These are phyloP conservation scores for Eulimnadia texana DNA, from an alignment of 1,140 invertebrate genomes.

Conservation along the genomic window DNA sequence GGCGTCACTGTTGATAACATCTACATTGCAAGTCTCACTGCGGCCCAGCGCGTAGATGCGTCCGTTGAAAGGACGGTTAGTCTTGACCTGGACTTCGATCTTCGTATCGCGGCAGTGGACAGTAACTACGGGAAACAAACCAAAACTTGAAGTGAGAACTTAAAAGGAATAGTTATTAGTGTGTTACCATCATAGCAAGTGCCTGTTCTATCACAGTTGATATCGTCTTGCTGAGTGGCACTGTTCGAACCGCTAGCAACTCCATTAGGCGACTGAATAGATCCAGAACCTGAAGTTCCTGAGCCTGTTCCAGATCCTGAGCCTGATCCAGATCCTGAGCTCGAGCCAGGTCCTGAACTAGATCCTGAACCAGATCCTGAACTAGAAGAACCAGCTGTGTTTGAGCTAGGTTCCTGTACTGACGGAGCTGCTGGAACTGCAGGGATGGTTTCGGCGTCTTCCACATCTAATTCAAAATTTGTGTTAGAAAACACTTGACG, in stretches of 20 bases:
- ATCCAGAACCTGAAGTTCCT: constrained; percentile 1
- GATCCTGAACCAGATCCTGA: not conserved
- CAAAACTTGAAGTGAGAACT: not conserved
- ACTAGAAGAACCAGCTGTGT: not conserved
- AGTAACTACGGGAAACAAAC: constrained; percentile 44
- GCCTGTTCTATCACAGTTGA: constrained; percentile 84
- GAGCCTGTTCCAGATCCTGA: constrained; percentile 10
- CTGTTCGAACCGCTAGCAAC: not conserved
- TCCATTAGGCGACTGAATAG: not conserved
- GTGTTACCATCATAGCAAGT: constrained; percentile 83
- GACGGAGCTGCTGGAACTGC: too few species aligned
- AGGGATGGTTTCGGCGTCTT: too few species aligned
- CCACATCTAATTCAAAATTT: too few species aligned
- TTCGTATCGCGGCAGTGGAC: constrained; percentile 88
- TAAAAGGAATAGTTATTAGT: not conserved
- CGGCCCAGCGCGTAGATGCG: constrained; percentile 82
- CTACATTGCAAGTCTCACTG: constrained; percentile 87
- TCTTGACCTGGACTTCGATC: constrained; percentile 79
- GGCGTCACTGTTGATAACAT: constrained; percentile 77
- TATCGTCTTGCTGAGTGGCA: constrained; percentile 38
- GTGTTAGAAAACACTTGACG: too few species aligned
- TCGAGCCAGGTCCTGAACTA: constrained; percentile 8
- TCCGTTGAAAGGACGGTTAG: constrained; percentile 86
- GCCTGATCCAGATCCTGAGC: constrained; percentile 2
- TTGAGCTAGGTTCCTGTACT: too few species aligned